Evolutionary conservation across 2,113 vertebrate genomes (phyloP).

Genomic region (Noturus placidus): DNA sequence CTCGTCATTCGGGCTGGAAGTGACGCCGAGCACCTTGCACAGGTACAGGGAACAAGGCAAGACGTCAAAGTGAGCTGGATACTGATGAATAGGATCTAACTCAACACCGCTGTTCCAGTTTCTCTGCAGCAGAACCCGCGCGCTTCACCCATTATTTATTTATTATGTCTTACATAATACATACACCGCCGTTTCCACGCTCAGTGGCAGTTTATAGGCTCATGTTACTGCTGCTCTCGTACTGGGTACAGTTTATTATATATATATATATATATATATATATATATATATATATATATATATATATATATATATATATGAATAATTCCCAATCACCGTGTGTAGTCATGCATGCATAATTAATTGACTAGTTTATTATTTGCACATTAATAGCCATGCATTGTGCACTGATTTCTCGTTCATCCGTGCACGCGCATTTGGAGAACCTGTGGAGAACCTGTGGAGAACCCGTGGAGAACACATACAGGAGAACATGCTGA

Average conservation of each 20-base stretch:
- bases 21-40: neutral
- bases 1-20: constrained; percentile 22
- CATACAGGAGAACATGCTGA: neutral
- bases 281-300: neutral
- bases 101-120: neutral
- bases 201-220: constrained; percentile 2
- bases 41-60: neutral
- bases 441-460: neutral
- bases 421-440: neutral
- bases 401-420: no score
- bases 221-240: neutral
- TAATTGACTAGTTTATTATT: neutral
- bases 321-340: neutral
- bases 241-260: neutral
- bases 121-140: neutral
- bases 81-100: neutral
- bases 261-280: neutral
- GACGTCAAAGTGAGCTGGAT: neutral
- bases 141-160: constrained; percentile 49
- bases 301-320: neutral
- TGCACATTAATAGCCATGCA: neutral
- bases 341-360: neutral
- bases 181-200: constrained; percentile 37
- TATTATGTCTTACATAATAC: constrained; percentile 53
- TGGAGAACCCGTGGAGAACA: neutral